Evolutionary conservation across 2,113 vertebrate genomes (phyloP).

Genomic region (Australoheros scitulus): DNA sequence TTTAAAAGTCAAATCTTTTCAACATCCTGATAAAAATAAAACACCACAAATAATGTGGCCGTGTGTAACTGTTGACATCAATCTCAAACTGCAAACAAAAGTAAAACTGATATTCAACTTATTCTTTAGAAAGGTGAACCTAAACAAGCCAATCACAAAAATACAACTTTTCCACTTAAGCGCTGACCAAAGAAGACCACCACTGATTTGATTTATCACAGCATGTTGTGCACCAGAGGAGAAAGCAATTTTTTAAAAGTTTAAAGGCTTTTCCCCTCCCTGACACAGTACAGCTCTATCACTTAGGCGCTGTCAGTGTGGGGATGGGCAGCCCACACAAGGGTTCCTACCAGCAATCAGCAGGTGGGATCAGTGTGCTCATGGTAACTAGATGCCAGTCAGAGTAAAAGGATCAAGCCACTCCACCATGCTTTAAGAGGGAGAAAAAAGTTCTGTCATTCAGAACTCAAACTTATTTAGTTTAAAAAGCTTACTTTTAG

Average conservation of each 20-base stretch:
- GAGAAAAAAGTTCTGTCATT: neutral
- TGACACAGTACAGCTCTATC: slow-evolving; percentile 15
- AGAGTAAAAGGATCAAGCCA: neutral
- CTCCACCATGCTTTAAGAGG: neutral
- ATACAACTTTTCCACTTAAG: slow-evolving; percentile 23
- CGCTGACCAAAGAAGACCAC: neutral
- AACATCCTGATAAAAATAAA: neutral
- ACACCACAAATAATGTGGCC: neutral
- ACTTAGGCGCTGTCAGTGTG: slow-evolving; percentile 23
- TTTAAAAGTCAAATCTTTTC: neutral
- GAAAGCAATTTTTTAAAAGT: slow-evolving; percentile 14
- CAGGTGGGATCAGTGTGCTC: neutral
- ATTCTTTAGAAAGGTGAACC: neutral
- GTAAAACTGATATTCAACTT: neutral
- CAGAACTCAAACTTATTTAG: neutral
- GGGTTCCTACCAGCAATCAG: neutral
- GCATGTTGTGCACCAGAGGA: neutral
- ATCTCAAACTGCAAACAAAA: neutral
- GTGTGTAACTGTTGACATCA: neutral
- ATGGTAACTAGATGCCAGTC: slow-evolving; percentile 25
- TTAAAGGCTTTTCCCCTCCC: neutral
- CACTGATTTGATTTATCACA: slow-evolving; percentile 15
- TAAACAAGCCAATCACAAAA: slow-evolving; percentile 1
- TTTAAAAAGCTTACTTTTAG: neutral
- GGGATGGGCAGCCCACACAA: neutral